phyloP scores from a whole-genome alignment of 2,797 vertebrate genomes.

The Crenuchus spilurus region DNA sequence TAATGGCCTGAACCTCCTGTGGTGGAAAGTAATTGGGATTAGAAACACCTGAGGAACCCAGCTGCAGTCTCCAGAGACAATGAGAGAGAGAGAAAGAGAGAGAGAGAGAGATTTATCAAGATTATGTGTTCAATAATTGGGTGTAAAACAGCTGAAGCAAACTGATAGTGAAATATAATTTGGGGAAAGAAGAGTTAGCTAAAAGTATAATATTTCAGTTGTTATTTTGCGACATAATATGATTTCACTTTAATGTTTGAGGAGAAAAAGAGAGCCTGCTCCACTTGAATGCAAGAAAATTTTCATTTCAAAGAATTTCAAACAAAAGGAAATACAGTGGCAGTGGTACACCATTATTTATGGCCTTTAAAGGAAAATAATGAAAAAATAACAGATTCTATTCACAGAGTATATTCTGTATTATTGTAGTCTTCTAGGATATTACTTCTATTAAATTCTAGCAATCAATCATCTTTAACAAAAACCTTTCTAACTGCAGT shows the following conservation, averaged over 20 bases:
- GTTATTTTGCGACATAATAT: no score
- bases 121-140: background rate
- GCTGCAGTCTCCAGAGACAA: background rate
- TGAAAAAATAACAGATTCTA: no score
- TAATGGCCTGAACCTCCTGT: constrained; percentile 26
- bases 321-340: background rate
- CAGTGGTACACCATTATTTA: no score
- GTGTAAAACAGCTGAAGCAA: background rate
- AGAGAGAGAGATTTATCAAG: background rate
- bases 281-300: no score
- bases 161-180: background rate
- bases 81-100: background rate
- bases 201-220: background rate
- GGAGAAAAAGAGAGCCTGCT: no score
- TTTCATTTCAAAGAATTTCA: background rate
- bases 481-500: no score
- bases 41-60: constrained; percentile 24
- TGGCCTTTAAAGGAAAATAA: no score
- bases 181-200: background rate
- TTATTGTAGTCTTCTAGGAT: no score
- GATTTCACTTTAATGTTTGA: no score
- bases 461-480: background rate
- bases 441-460: no score
- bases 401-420: no score
- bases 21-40: constrained; percentile 27